Evolutionary conservation across 2,113 vertebrate genomes (phyloP), one percentile per base, ranked within the genome.

Genomic region (Epinephelus cyanopodus): DNA sequence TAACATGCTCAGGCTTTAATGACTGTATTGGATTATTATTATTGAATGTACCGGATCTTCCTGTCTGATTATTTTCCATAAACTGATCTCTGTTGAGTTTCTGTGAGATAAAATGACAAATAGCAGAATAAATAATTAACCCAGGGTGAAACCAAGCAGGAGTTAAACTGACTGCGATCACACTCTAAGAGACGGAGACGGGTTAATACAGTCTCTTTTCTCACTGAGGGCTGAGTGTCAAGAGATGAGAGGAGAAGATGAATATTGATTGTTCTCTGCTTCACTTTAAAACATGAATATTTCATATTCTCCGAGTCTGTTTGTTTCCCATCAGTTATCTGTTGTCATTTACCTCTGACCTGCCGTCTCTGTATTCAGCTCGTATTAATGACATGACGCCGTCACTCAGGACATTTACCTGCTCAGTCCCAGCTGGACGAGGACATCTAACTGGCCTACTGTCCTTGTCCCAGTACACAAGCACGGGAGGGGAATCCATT

Each of bases 271-370:
- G 27, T 37, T 42, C 45, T 79, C 70, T 8, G 48, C 64, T 78
- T 78, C 61, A 23, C 64, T n/a, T 47, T 45, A 54, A n/a, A 29
- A 50, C 70, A 79, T 79, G 71, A 85, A 85, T 74, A 64, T 70
- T 80, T 80, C 23, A 76, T 64, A 25, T 65, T 70, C 52, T 70
- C 25, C 13, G 27, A 37, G 48, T 48, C 68, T 54, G 13, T 79
- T 56, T 25, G 39, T 73, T 68, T 60, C 62, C n/a, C 45, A 15
- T 19, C 72, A 60, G 21, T n/a, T 54, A 45, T 56, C 23, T 33
- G 58, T n/a, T 21, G 11, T 18, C 25, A 1, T 75, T 54, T 12
- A 48, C 65, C 64, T 75, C 42, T 79, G 33, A 64, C 56, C 57
- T 33, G 39, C 39, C 27, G 2, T 5, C 56, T 61, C 21, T 74